These are phyloP conservation scores for Triplophysa siluroides DNA, from an alignment of 2,113 vertebrate species.

Conservation along the genomic window DNA sequence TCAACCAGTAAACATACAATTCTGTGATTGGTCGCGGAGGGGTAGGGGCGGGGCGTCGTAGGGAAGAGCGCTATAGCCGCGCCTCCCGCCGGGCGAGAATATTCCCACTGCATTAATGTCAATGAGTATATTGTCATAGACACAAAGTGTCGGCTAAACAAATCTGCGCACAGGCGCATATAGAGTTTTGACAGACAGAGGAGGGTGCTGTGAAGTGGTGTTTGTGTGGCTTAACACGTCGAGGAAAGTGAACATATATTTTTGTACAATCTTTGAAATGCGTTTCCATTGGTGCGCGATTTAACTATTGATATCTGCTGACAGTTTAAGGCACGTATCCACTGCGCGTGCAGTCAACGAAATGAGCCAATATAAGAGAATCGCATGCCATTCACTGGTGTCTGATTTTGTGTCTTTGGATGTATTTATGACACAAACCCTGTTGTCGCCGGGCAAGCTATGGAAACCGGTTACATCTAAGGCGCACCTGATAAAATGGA, in stretches of 20 bases:
- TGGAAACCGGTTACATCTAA: not conserved
- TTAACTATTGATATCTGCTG: too few relatives aligned
- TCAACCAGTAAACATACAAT: conserved; percentile 10
- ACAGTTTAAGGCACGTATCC: too few relatives aligned
- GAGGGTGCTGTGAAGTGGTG: conserved; percentile 29
- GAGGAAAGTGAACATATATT: not conserved
- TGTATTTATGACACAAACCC: conserved; percentile 1
- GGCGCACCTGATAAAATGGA: not conserved
- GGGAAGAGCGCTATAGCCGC: conserved; percentile 12
- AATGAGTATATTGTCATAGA: not conserved
- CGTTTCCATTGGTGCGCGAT: not conserved
- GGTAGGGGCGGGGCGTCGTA: conserved; percentile 18
- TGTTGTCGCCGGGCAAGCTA: not conserved
- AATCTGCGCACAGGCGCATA: conserved; percentile 13
- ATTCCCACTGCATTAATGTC: not conserved
- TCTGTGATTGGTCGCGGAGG: conserved; percentile 8
- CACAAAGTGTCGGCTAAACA: not conserved
- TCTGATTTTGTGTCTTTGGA: not conserved
- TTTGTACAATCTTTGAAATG: not conserved
- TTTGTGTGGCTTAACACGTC: not conserved
- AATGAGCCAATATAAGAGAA: too few relatives aligned
- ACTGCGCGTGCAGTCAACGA: not conserved
- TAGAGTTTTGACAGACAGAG: conserved; percentile 13
- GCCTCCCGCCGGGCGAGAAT: conserved; percentile 7
- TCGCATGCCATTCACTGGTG: not conserved